Base-by-base conservation (phyloP, 2,888 invertebrate species). In the Leptinotarsa haldemani region DNA sequence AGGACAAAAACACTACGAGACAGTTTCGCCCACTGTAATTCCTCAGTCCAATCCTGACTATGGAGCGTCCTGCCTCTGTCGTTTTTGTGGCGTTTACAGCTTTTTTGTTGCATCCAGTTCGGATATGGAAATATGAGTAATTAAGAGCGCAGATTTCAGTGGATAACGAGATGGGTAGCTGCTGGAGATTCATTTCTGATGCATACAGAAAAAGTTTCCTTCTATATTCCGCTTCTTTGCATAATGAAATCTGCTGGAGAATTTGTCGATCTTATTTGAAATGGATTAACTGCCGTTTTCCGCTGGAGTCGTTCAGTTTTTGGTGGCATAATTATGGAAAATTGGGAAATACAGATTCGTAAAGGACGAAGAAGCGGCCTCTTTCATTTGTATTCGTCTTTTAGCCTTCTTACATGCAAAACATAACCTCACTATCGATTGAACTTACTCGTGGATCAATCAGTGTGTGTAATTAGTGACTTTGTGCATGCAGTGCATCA, bases 41-140 rank as follows among this genome's bases (percentile, higher is more conserved):
- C 1, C 48, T 15, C 56, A 56, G 56, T 56, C 22, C 22, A 18
- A 13, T 20, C 56, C 56, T 56, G 56, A 20, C 1, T 22, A 13
- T 56, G 18, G 12, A 56, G 9, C 56, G 22, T 12, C 20, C 56
- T 20, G 18, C 13, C 22, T 4, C 13, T 22, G 15, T 56, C 22
- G 18, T 56, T 56, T 56, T 56, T 56, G 22, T 18, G 13, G 15
- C 13, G 20, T 56, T 56, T 1, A 13, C 18, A 22, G 22, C 22
- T 22, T 56, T 56, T 56, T 56, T 56, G 56, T 22, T 56, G 56
- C 22, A 56, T 18, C 22, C 13, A 56, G 22, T 56, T 56, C 20
- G 56, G 15, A 20, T 56, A 56, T 56, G 56, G 56, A 56, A 56
- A 22, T 56, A 56, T 56, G 22, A 22, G 56, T n/a, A 22, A 56